Conservation (phyloP, 2,113 vertebrate species). For the Cichladusa arquata region DNA sequence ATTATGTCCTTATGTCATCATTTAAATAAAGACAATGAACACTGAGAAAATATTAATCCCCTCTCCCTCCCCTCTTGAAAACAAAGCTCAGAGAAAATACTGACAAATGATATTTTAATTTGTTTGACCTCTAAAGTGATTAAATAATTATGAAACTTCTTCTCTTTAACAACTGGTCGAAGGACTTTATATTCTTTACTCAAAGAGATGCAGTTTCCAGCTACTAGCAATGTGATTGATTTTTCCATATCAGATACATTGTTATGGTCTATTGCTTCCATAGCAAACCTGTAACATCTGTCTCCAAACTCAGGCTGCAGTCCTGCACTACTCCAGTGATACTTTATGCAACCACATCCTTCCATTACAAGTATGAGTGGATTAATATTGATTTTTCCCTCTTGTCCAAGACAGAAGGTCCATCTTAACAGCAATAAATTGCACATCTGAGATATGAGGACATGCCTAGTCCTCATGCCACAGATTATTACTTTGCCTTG, state of each 20-base stretch:
- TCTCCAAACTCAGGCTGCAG: constrained; percentile 60
- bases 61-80: background rate
- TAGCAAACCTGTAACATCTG: constrained; percentile 68
- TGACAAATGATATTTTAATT: constrained; percentile 74
- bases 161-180: constrained; percentile 65
- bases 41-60: constrained; percentile 43
- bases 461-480: constrained; percentile 13
- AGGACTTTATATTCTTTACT: constrained; percentile 66
- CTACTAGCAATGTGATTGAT: constrained; percentile 69
- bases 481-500: constrained; percentile 40
- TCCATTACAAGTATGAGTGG: constrained; percentile 75
- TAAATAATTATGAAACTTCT: constrained; percentile 72
- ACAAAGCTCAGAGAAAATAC: constrained; percentile 53
- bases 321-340: constrained; percentile 37
- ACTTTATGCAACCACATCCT: constrained; percentile 72
- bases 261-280: constrained; percentile 73
- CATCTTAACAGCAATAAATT: constrained; percentile 69
- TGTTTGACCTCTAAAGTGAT: constrained; percentile 66
- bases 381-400: constrained; percentile 78
- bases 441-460: constrained; percentile 45
- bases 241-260: constrained; percentile 72
- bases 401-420: constrained; percentile 61
- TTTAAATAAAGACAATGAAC: constrained; percentile 55
- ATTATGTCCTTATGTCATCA: constrained; percentile 17
- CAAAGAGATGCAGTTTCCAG: constrained; percentile 51